Base-by-base conservation (phyloP, 2,797 vertebrate species). In the Platalea minor region DNA sequence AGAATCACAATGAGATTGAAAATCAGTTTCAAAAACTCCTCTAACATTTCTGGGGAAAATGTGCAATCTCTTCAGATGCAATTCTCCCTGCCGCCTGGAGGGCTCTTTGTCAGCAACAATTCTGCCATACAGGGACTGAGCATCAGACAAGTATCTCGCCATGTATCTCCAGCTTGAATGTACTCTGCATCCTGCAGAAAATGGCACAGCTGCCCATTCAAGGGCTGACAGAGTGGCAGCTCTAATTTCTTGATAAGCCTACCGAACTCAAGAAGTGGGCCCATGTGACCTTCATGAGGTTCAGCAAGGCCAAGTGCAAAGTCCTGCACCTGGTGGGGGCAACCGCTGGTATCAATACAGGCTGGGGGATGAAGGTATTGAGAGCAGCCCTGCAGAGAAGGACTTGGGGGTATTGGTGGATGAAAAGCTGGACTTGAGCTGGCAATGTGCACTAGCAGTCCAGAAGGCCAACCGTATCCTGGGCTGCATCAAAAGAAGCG, bases 111-210 rank as follows among this genome's bases (percentile, higher is more conserved):
- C 20, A 70, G 29, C 18, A 53, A 29, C 33, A 51, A 10, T 37
- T 86, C 46, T 89, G 46, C 24, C 29, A 10, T n/a, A 23, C 2
- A 5, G 9, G 17, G 51, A 46, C 26, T 24, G 10, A 61, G 37
- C 21, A 60, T 37, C 45, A 60, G 17, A 53, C 9, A 45, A 59
- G 8, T 12, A 45, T 46, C 39, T 72, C 35, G 24, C n/a, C 9
- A 24, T 15, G 12, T 41, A 33, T 18, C 45, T 39, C 46, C 25
- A 31, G 51, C 35, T 59, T 13, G 35, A 56, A 10, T 0, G 0
- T 39, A 45, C 24, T 29, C 28, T 16, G 28, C 28, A 9, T 28
- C 43, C 37, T 35, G 19, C 13, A 88, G 41, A 91, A 93, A 72
- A 88, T 5, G 20, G 17, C 35, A 85, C 25, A 74, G 23, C 7